Percentiles rank a stretch among this genome's conserved stretches.
phyloP scores from a whole-genome alignment of 2,888 invertebrate genomes.

The Melieria crassipennis region DNA sequence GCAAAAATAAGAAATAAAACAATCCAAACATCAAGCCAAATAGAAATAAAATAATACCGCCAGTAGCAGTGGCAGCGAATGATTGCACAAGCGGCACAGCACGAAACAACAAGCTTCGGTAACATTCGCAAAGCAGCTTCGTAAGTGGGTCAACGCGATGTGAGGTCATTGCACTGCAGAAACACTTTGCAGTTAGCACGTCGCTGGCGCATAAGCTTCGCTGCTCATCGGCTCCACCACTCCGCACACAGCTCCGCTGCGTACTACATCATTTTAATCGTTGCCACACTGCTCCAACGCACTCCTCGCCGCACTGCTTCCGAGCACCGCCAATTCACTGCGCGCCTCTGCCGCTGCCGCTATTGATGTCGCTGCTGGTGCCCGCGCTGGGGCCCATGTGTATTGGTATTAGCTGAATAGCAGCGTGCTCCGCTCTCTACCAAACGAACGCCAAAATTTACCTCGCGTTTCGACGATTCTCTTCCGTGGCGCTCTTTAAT shows the following conservation, averaged over 20 bases:
- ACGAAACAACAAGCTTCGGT: slow-evolving; percentile 23
- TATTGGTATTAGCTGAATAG: neutral
- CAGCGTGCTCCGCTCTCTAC: too few species aligned
- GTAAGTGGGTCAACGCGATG: slow-evolving; percentile 67
- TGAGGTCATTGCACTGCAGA: slow-evolving; percentile 66
- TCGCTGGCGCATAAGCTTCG: slow-evolving; percentile 32
- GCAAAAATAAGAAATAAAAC: neutral
- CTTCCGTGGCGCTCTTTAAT: too few species aligned
- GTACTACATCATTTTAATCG: slow-evolving; percentile 24
- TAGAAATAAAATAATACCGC: slow-evolving; percentile 14
- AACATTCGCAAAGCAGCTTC: slow-evolving; percentile 60
- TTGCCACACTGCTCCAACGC: neutral
- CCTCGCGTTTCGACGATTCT: too few species aligned
- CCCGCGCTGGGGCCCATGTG: neutral
- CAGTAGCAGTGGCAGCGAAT: slow-evolving; percentile 28
- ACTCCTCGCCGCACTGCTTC: neutral
- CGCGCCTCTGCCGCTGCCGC: slow-evolving; percentile 2
- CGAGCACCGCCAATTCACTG: neutral
- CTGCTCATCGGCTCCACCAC: neutral
- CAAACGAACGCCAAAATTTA: too few species aligned
- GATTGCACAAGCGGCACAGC: slow-evolving; percentile 30
- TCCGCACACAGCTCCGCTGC: neutral
- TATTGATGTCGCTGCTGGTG: neutral
- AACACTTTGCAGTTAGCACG: slow-evolving; percentile 41
- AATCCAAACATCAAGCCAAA: slow-evolving; percentile 15